phyloP scores from a whole-genome alignment of 2,888 invertebrate genomes.

The Apamea crenata region DNA sequence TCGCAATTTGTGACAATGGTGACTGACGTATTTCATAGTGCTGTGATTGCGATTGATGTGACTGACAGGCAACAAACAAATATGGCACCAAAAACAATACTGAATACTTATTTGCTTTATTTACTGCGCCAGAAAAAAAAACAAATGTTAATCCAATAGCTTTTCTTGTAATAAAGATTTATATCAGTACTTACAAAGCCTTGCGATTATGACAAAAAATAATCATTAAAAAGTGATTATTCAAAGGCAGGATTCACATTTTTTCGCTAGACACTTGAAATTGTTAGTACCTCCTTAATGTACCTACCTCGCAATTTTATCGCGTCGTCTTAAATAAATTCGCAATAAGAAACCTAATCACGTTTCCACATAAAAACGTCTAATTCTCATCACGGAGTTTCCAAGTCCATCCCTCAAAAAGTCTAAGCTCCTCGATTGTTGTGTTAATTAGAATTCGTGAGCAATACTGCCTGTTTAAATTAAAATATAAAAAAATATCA shows the following conservation, averaged over 20 bases:
- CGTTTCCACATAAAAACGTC: slow-evolving; percentile 62
- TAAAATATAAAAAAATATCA: slow-evolving; percentile 52
- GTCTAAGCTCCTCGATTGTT: slow-evolving; percentile 65
- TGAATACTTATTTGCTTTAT: background rate
- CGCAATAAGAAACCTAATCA: slow-evolving; percentile 61
- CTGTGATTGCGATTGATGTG: slow-evolving; percentile 45
- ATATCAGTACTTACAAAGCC: background rate
- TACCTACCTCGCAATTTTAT: slow-evolving; percentile 33
- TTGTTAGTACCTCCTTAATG: slow-evolving; percentile 9
- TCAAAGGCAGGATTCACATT: background rate
- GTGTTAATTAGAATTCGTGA: slow-evolving; percentile 69
- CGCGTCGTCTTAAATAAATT: slow-evolving; percentile 51
- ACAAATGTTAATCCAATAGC: background rate
- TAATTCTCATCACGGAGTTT: slow-evolving; percentile 67
- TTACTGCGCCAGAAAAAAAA: background rate
- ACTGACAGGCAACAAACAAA: slow-evolving; percentile 20
- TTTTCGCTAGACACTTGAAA: slow-evolving; percentile 9
- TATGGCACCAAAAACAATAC: background rate
- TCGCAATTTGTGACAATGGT: slow-evolving; percentile 51
- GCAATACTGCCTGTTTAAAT: slow-evolving; percentile 59
- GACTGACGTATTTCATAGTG: slow-evolving; percentile 33
- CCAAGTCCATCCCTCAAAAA: slow-evolving; percentile 64
- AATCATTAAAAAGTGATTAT: background rate
- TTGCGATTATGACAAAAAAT: background rate
- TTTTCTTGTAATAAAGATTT: background rate